phyloP scores from a whole-genome alignment of 1,140 invertebrate species.

The Trachymyrmex septentrionalis region DNA sequence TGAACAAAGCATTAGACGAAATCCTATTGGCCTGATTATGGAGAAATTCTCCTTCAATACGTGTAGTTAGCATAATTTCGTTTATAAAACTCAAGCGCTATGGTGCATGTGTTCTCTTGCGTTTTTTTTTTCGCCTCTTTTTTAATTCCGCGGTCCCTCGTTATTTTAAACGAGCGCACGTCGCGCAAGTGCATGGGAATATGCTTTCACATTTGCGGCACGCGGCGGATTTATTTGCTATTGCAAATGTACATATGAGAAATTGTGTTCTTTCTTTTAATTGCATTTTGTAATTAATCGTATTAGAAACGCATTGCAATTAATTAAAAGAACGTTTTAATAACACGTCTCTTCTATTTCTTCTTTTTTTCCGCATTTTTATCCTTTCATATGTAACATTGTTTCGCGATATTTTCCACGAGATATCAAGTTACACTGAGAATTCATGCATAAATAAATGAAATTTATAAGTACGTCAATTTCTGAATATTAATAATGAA shows the following conservation, averaged over 20 bases:
- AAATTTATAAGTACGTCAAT: background rate
- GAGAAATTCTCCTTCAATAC: constrained; percentile 57
- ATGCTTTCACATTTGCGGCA: constrained; percentile 35
- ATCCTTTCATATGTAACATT: background rate
- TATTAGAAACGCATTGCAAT: background rate
- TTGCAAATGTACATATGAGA: constrained; percentile 11
- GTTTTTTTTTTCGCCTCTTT: constrained; percentile 14
- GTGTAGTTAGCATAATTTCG: constrained; percentile 79
- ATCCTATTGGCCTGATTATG: constrained; percentile 49
- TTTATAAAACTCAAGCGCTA: constrained; percentile 74
- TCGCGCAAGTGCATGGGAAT: constrained; percentile 14
- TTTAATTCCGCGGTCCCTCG: constrained; percentile 25
- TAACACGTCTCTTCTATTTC: background rate
- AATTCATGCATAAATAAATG: background rate
- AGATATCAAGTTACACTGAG: background rate
- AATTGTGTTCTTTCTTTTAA: constrained; percentile 24
- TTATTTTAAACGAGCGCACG: constrained; percentile 41
- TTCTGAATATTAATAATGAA: constrained; percentile 11
- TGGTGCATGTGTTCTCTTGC: constrained; percentile 20
- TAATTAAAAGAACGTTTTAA: background rate
- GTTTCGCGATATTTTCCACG: background rate
- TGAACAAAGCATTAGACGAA: constrained; percentile 60
- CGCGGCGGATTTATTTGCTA: constrained; percentile 30
- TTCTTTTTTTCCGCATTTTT: too few species aligned
- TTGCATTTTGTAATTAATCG: constrained; percentile 29